Evolutionary conservation across 2,113 vertebrate genomes (phyloP).

Genomic region (Dascyllus trimaculatus): DNA sequence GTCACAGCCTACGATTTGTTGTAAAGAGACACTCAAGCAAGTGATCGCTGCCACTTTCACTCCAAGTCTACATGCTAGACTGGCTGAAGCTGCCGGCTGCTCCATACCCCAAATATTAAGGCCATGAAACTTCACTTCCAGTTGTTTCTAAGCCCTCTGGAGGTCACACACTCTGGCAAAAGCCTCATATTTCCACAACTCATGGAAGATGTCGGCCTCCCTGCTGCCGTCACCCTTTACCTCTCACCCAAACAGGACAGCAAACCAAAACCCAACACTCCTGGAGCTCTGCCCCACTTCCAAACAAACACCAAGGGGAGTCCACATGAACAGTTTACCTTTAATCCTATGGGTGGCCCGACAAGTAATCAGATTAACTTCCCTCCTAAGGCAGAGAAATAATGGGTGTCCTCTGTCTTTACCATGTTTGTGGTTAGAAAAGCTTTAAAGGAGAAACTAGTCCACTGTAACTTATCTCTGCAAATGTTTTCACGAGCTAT

Average conservation of each 20-base stretch:
- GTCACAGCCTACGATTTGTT: slow-evolving; percentile 49
- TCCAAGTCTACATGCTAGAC: slow-evolving; percentile 27
- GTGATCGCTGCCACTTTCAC: slow-evolving; percentile 58
- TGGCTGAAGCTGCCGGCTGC: slow-evolving; percentile 9
- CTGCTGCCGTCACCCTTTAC: slow-evolving; percentile 6
- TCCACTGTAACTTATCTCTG: slow-evolving; percentile 18
- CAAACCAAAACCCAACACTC: slow-evolving; percentile 75
- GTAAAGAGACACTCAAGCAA: slow-evolving; percentile 48
- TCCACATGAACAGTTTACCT: slow-evolving; percentile 59
- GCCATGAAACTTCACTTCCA: neutral
- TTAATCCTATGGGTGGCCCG: slow-evolving; percentile 62
- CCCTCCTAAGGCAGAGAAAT: slow-evolving; percentile 55
- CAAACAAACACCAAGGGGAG: slow-evolving; percentile 72
- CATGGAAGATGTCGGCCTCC: slow-evolving; percentile 2
- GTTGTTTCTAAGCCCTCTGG: neutral
- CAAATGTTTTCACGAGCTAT: slow-evolving; percentile 32
- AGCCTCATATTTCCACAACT: slow-evolving; percentile 13
- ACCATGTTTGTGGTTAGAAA: slow-evolving; percentile 38
- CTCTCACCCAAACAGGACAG: slow-evolving; percentile 42
- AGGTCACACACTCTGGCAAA: neutral
- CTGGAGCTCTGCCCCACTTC: slow-evolving; percentile 37
- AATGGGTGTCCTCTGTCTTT: slow-evolving; percentile 37
- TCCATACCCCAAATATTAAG: neutral
- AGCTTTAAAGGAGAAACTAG: neutral
- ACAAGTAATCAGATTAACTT: slow-evolving; percentile 73